phyloP scores from a whole-genome alignment of 2,113 vertebrate species.

The Sapayoa aenigma region DNA sequence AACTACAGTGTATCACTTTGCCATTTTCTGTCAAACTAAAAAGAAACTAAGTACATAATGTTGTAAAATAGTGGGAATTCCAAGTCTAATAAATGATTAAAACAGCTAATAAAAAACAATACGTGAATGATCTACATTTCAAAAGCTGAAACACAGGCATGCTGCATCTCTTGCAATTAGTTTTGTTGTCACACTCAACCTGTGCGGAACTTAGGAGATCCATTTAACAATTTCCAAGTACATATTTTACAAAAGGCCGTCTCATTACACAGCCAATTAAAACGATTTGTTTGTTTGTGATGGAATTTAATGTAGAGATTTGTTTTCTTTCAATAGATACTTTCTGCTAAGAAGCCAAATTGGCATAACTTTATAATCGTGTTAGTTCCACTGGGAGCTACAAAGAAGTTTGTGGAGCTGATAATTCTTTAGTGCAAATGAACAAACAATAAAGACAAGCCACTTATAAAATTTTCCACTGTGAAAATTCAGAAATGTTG shows the following conservation, averaged over 20 bases:
- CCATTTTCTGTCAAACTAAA: constrained; percentile 24
- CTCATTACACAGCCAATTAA: constrained; percentile 68
- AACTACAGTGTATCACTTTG: neutral
- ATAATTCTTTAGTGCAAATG: constrained; percentile 69
- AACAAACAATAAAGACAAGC: constrained; percentile 43
- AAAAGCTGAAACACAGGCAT: neutral
- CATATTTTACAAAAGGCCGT: neutral
- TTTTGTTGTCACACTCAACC: neutral
- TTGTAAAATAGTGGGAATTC: neutral
- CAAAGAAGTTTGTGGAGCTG: constrained; percentile 73
- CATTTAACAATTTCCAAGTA: constrained; percentile 4
- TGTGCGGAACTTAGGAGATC: neutral
- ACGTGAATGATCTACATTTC: neutral
- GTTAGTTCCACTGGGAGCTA: constrained; percentile 53
- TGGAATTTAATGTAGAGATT: constrained; percentile 65
- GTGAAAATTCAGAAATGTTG: constrained; percentile 23
- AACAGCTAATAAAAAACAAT: neutral
- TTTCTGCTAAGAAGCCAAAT: constrained; percentile 72
- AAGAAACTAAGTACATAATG: neutral
- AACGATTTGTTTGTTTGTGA: constrained; percentile 69
- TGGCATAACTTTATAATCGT: constrained; percentile 77
- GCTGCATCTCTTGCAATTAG: neutral
- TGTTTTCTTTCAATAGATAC: constrained; percentile 67
- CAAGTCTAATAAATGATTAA: neutral
- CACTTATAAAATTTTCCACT: constrained; percentile 58